Evolutionary conservation across 1,140 invertebrate species (phyloP).

Genomic region (Megalopta genalis): DNA sequence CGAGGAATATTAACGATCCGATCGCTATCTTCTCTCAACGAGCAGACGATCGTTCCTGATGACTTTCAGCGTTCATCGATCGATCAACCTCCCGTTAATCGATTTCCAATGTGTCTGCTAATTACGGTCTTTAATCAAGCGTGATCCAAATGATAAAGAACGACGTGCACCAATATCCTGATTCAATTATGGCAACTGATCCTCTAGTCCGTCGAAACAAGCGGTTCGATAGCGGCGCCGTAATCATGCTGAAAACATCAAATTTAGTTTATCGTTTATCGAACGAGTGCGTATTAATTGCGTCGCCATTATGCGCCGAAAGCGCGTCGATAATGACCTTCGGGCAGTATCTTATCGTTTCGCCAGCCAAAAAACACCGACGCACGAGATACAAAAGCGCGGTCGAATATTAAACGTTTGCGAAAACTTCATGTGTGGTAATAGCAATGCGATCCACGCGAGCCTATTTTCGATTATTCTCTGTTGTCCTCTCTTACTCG

Average conservation of each 20-base stretch:
- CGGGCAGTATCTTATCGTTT: constrained; percentile 19
- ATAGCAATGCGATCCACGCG: not conserved
- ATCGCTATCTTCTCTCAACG: not conserved
- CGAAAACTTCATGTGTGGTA: not conserved
- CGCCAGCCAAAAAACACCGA: not conserved
- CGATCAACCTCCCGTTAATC: not conserved
- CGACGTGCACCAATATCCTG: no score
- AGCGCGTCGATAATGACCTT: constrained; percentile 13
- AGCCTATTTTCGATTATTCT: no score
- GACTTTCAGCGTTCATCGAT: not conserved
- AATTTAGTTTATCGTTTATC: not conserved
- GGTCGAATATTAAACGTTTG: not conserved
- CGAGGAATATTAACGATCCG: not conserved
- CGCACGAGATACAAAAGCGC: constrained; percentile 11
- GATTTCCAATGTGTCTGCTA: not conserved
- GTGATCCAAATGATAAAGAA: no score
- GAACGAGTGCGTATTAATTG: not conserved
- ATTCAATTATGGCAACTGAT: no score
- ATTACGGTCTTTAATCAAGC: not conserved
- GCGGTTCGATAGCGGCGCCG: not conserved
- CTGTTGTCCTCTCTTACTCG: no score
- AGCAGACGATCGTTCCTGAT: not conserved
- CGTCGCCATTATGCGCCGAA: not conserved
- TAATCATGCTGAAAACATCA: not conserved
- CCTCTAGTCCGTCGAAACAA: no score